Evolutionary conservation across 2,797 vertebrate species (phyloP).

Genomic region (Diglossa cyanea): DNA sequence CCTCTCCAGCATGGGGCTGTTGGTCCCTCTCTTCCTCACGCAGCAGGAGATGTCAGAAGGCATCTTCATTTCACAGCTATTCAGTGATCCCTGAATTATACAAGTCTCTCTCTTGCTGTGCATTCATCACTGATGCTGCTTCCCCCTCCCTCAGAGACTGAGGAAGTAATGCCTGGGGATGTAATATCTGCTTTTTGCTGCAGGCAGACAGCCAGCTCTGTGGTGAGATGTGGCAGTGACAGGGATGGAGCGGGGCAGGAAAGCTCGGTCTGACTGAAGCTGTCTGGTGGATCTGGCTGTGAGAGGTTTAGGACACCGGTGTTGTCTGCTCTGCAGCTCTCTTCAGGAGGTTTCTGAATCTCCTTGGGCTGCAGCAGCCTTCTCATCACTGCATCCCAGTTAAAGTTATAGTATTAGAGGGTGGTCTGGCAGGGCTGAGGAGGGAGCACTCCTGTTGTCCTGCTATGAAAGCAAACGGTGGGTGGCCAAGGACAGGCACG

Average conservation of each 20-base stretch:
- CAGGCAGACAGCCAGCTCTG: slow-evolving; percentile 1
- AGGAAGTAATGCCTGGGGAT: slow-evolving; percentile 29
- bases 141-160: neutral
- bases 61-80: slow-evolving; percentile 37
- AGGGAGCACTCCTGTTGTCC: neutral
- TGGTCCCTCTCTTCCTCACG: neutral
- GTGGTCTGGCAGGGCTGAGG: neutral
- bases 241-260: neutral
- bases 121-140: slow-evolving; percentile 6
- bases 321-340: neutral
- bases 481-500: neutral
- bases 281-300: neutral
- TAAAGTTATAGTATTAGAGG: neutral
- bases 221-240: slow-evolving; percentile 25
- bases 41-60: slow-evolving; percentile 42
- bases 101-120: neutral
- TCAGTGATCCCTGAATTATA: slow-evolving; percentile 52
- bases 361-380: neutral
- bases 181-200: slow-evolving; percentile 36
- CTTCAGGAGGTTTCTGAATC: neutral
- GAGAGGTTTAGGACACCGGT: neutral
- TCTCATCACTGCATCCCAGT: neutral
- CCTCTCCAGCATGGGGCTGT: neutral
- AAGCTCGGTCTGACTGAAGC: neutral
- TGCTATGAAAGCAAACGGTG: neutral